A percentile compares a stretch with the other conserved stretches of the same genome.
Evolutionary conservation across 2,888 invertebrate genomes (phyloP).

Genomic region (Dynastes grantii): DNA sequence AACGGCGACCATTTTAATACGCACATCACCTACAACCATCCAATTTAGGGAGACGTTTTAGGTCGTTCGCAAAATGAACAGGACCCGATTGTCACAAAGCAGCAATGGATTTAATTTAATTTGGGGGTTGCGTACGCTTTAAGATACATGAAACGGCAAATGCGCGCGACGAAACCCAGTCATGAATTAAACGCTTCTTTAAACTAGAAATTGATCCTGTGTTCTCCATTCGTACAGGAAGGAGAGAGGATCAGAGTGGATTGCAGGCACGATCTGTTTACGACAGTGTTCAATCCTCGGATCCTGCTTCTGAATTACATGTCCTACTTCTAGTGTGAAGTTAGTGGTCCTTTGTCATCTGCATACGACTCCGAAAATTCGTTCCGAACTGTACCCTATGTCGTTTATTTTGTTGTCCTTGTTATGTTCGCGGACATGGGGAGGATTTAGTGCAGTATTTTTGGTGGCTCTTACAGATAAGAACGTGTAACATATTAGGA

Average conservation of each 20-base stretch:
- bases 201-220: slow-evolving; percentile 63
- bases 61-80: slow-evolving; percentile 36
- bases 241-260: slow-evolving; percentile 61
- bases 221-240: slow-evolving; percentile 58
- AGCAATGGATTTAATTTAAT: slow-evolving; percentile 50
- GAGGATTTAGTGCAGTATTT: slow-evolving; percentile 14
- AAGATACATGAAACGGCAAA: slow-evolving; percentile 37
- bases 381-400: slow-evolving; percentile 42
- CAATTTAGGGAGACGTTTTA: slow-evolving; percentile 22
- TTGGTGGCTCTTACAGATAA: not conserved
- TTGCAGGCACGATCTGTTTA: slow-evolving; percentile 68
- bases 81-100: slow-evolving; percentile 43
- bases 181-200: slow-evolving; percentile 65
- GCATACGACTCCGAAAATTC: slow-evolving; percentile 55
- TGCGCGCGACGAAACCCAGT: slow-evolving; percentile 56
- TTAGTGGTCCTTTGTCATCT: slow-evolving; percentile 62
- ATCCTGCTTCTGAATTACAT: slow-evolving; percentile 66
- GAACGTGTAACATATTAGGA: no score
- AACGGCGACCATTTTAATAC: slow-evolving; percentile 17
- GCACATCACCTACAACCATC: slow-evolving; percentile 38
- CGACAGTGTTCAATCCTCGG: slow-evolving; percentile 68
- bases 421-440: slow-evolving; percentile 11
- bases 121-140: slow-evolving; percentile 39
- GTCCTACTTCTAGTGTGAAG: slow-evolving; percentile 62
- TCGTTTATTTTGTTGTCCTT: slow-evolving; percentile 36